Evolutionary conservation across 2,888 invertebrate species (phyloP).

Genomic region (Epiperipatus broadwayi): DNA sequence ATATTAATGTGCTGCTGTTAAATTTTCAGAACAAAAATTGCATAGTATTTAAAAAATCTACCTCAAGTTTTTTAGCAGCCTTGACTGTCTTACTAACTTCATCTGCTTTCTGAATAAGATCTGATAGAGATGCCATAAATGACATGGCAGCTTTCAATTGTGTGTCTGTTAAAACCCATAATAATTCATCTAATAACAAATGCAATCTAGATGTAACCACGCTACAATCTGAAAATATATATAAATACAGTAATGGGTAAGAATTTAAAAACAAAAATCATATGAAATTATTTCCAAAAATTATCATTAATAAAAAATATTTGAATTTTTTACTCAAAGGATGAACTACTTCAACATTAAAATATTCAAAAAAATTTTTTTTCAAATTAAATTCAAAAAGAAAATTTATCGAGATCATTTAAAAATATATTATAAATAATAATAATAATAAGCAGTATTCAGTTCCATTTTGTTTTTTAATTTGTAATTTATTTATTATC

Average conservation of each 20-base stretch:
- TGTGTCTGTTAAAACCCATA: conserved; percentile 92
- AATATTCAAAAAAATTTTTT: too few relatives aligned
- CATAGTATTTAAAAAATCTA: conserved; percentile 21
- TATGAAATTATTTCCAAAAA: background rate
- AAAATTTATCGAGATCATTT: too few relatives aligned
- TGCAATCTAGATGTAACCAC: conserved; percentile 76
- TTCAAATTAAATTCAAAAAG: too few relatives aligned
- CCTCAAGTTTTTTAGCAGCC: conserved; percentile 63
- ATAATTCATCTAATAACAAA: conserved; percentile 75
- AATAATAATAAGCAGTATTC: too few relatives aligned
- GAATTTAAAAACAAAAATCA: background rate
- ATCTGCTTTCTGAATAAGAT: conserved; percentile 61
- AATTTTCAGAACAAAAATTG: too few relatives aligned
- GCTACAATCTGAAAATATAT: conserved; percentile 53
- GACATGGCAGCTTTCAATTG: conserved; percentile 80
- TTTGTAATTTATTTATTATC: too few relatives aligned
- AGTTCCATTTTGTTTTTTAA: too few relatives aligned
- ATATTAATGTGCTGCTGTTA: too few relatives aligned
- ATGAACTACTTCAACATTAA: too few relatives aligned
- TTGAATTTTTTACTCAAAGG: too few relatives aligned
- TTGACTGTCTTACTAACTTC: conserved; percentile 42
- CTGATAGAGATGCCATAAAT: conserved; percentile 63
- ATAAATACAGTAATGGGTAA: conserved; percentile 8
- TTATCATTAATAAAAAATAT: background rate
- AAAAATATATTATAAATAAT: too few relatives aligned